These are phyloP conservation scores for Premnoplex brunnescens DNA, from an alignment of 2,797 vertebrate species.

Conservation along the genomic window DNA sequence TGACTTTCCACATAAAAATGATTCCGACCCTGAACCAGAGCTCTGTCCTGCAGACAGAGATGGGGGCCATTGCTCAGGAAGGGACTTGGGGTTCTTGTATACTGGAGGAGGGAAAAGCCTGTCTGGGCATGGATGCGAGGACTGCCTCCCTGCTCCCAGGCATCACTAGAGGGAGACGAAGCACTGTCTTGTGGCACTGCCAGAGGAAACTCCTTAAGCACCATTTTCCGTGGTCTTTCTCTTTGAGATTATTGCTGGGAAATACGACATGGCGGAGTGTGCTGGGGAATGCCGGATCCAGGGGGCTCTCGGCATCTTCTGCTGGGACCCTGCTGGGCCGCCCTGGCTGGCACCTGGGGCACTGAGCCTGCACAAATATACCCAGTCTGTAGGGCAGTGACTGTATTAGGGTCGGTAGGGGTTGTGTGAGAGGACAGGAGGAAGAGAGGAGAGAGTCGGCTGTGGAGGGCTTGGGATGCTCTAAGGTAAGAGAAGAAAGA, in stretches of 20 bases:
- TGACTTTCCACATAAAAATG: not conserved
- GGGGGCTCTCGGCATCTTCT: accelerated
- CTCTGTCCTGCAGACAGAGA: not conserved
- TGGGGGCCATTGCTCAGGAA: not conserved
- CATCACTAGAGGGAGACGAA: constrained; percentile 49
- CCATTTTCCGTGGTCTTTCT: not conserved
- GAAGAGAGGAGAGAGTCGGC: not conserved
- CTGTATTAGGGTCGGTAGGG: accelerated
- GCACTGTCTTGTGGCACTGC: not conserved
- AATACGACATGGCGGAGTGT: not conserved
- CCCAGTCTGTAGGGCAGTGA: accelerated
- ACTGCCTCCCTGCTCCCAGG: not conserved
- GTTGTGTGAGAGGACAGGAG: accelerated
- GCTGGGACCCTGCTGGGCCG: accelerated
- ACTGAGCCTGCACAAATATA: accelerated
- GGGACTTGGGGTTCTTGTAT: not conserved
- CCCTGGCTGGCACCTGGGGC: accelerated
- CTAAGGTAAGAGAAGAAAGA: not conserved
- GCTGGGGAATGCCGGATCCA: accelerated
- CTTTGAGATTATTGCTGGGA: not conserved
- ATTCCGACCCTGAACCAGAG: not conserved
- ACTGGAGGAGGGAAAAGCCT: not conserved
- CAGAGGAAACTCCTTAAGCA: not conserved
- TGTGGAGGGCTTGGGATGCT: not conserved
- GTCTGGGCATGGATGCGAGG: accelerated